phyloP scores from a whole-genome alignment of 2,797 vertebrate genomes.

The Danionella dracula region DNA sequence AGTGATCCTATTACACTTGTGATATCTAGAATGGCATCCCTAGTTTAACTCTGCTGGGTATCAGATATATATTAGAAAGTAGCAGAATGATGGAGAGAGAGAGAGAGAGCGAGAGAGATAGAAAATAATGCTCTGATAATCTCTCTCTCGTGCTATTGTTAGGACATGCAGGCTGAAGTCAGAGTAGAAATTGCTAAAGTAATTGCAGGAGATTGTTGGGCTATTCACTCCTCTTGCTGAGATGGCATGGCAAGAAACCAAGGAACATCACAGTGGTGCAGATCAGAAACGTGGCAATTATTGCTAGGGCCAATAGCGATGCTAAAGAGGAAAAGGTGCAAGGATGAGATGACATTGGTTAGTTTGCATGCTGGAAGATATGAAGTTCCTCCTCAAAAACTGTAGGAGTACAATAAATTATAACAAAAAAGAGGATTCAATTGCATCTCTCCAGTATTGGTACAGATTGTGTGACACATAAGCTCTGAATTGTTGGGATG shows the following conservation, averaged over 20 bases:
- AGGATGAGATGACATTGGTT: too few species aligned
- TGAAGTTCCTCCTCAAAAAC: too few species aligned
- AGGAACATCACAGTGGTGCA: too few species aligned
- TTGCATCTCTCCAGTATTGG: too few species aligned
- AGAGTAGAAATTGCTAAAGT: slow-evolving; percentile 50
- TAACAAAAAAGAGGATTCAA: too few species aligned
- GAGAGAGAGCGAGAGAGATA: background rate
- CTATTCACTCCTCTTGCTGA: slow-evolving; percentile 35
- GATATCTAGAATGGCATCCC: too few species aligned
- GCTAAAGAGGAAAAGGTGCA: background rate
- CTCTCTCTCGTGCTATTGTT: slow-evolving; percentile 22
- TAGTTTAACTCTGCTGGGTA: too few species aligned
- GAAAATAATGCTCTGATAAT: slow-evolving; percentile 8
- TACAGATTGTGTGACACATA: too few species aligned
- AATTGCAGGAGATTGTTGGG: slow-evolving; percentile 52
- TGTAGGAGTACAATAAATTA: background rate
- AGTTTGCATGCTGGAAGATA: too few species aligned
- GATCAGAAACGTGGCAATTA: slow-evolving; percentile 31
- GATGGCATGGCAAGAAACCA: slow-evolving; percentile 19
- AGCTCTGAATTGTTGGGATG: background rate
- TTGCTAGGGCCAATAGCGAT: slow-evolving; percentile 4
- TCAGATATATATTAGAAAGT: too few species aligned
- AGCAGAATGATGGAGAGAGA: background rate
- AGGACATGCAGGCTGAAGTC: slow-evolving; percentile 30
- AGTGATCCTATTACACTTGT: too few species aligned